Percentiles rank a stretch among this genome's conserved stretches.
These are phyloP conservation scores for Bombus waltoni DNA, from an alignment of 1,140 invertebrate genomes.

Conservation along the genomic window DNA sequence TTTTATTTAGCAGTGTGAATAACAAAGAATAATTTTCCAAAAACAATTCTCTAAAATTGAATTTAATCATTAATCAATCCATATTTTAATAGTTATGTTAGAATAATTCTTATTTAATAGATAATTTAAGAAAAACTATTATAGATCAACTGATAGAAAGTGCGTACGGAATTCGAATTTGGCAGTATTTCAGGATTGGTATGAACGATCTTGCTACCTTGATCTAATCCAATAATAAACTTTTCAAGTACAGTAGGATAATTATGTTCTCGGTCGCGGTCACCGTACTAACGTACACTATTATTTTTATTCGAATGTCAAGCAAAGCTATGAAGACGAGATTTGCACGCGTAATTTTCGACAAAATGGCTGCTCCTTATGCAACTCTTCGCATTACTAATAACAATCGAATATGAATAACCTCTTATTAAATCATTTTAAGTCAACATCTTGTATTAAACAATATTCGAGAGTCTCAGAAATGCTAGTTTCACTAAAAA, in stretches of 20 bases:
- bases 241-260: constrained; percentile 33
- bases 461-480: background rate
- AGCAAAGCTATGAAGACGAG: constrained; percentile 54
- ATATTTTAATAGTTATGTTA: background rate
- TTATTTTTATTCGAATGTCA: constrained; percentile 57
- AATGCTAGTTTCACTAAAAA: background rate
- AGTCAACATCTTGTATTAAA: background rate
- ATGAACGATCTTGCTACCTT: constrained; percentile 28
- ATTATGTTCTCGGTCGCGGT: constrained; percentile 56
- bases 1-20: background rate
- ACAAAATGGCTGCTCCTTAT: constrained; percentile 79
- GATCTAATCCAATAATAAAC: constrained; percentile 54
- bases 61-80: background rate
- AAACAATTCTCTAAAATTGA: background rate
- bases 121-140: background rate
- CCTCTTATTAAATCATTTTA: background rate
- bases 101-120: constrained; percentile 39
- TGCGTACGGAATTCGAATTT: constrained; percentile 15
- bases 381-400: constrained; percentile 57
- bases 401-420: background rate
- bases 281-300: constrained; percentile 29
- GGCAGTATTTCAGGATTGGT: constrained; percentile 48
- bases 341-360: constrained; percentile 51
- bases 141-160: constrained; percentile 54
- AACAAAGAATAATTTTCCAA: background rate